These are phyloP conservation scores for Atopsyche davidsoni DNA, from an alignment of 1,140 invertebrate genomes.

Conservation along the genomic window DNA sequence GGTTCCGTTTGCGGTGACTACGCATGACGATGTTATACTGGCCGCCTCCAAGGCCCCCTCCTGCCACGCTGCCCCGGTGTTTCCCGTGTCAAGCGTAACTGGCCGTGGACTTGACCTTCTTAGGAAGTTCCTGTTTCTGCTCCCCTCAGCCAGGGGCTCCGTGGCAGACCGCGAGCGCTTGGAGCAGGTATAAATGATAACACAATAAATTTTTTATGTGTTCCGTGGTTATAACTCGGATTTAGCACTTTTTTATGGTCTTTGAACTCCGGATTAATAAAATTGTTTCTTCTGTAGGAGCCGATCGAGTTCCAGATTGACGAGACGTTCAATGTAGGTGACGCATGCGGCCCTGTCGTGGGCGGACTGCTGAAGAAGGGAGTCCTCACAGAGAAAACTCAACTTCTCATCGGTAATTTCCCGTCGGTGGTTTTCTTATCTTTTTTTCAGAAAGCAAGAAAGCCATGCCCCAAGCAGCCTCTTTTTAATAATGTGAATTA, in stretches of 20 bases:
- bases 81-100: slow-evolving; percentile 91
- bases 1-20: slow-evolving; percentile 60
- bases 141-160: slow-evolving; percentile 63
- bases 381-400: slow-evolving; percentile 75
- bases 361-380: slow-evolving; percentile 83
- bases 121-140: slow-evolving; percentile 61
- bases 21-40: slow-evolving; percentile 66
- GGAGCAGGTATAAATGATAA: slow-evolving; percentile 49
- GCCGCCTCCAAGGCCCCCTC: slow-evolving; percentile 57
- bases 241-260: slow-evolving; percentile 7
- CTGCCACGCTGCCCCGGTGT: slow-evolving; percentile 75
- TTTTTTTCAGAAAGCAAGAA: too few species aligned
- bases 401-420: slow-evolving; percentile 60
- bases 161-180: slow-evolving; percentile 68
- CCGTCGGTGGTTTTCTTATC: too few species aligned
- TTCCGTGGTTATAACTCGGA: background rate
- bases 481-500: too few species aligned
- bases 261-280: too few species aligned
- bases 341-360: slow-evolving; percentile 71
- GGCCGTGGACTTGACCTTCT: slow-evolving; percentile 77
- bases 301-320: slow-evolving; percentile 86
- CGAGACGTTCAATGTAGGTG: slow-evolving; percentile 80
- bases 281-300: slow-evolving; percentile 48
- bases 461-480: too few species aligned
- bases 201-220: too few species aligned